Evolutionary conservation across 1,140 invertebrate genomes (phyloP).

Genomic region (Dendroctonus ponderosae): DNA sequence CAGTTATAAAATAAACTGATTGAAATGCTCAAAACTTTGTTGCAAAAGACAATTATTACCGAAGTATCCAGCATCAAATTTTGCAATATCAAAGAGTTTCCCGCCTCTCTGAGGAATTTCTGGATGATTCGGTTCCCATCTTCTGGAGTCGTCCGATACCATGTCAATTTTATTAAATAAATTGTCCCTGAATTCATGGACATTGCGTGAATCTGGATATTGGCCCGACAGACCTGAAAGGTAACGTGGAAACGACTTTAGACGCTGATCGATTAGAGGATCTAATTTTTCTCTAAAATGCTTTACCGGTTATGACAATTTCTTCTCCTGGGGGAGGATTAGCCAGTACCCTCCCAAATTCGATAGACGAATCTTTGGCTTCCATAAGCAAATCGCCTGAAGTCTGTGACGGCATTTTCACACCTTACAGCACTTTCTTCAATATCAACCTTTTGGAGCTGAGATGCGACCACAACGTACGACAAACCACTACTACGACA

Average conservation of each 20-base stretch:
- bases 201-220: conserved; percentile 16
- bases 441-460: no score
- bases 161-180: conserved; percentile 57
- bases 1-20: no score
- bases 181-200: conserved; percentile 24
- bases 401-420: no score
- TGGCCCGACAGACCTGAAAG: conserved; percentile 19
- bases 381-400: no score
- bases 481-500: no score
- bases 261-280: no score
- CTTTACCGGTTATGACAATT: conserved; percentile 68
- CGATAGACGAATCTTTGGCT: neutral
- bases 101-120: conserved; percentile 72
- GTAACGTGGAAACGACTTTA: no score
- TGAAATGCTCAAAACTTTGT: no score
- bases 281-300: no score
- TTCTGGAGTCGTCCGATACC: conserved; percentile 70
- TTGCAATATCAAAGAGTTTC: conserved; percentile 73
- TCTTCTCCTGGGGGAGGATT: conserved; percentile 64
- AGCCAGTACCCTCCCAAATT: conserved; percentile 25
- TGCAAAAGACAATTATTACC: conserved; percentile 48
- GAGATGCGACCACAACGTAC: no score
- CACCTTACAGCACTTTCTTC: no score
- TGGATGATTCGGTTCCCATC: conserved; percentile 68
- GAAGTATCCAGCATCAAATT: conserved; percentile 82